Conservation (phyloP, 2,113 vertebrate genomes). For the Caranx ignobilis region DNA sequence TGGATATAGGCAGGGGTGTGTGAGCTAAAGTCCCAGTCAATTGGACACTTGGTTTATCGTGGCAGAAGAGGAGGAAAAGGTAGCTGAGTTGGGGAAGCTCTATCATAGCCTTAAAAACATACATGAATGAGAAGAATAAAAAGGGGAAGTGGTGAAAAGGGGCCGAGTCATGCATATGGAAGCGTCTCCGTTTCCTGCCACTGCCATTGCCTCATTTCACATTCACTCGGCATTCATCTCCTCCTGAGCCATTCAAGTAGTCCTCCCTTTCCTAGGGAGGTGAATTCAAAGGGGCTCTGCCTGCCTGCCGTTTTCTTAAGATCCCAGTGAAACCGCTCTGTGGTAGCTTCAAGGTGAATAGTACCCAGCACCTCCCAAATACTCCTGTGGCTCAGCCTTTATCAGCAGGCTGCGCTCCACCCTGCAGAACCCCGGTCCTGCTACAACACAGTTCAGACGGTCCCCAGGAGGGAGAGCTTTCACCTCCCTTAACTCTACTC, state of each 20-base stretch:
- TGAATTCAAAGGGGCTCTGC: conserved; percentile 64
- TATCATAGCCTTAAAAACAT: conserved; percentile 58
- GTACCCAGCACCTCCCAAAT: conserved; percentile 38
- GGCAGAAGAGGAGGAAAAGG: conserved; percentile 22
- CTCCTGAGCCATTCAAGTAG: conserved; percentile 70
- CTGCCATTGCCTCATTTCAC: conserved; percentile 64
- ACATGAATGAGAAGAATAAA: conserved; percentile 54
- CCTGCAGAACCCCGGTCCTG: conserved; percentile 16
- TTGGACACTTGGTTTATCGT: conserved; percentile 46
- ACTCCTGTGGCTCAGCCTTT: conserved; percentile 54
- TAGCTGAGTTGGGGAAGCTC: conserved; percentile 42
- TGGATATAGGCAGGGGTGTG: conserved; percentile 27
- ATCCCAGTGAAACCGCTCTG: conserved; percentile 64
- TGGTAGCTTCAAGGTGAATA: conserved; percentile 50
- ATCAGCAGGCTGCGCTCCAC: conserved; percentile 42
- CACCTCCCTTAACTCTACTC: conserved; percentile 19
- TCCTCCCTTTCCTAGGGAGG: conserved; percentile 49
- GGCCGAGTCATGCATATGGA: conserved; percentile 70
- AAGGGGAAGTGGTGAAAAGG: conserved; percentile 54
- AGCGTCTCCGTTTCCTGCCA: conserved; percentile 51
- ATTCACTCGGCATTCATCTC: conserved; percentile 68
- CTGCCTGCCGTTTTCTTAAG: conserved; percentile 62
- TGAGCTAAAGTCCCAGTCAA: conserved; percentile 45
- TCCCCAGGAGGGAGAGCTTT: conserved; percentile 25
- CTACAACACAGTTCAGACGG: conserved; percentile 21